These are phyloP conservation scores for Boloria euphrosyne DNA, from an alignment of 2,888 invertebrate genomes.

Conservation along the genomic window DNA sequence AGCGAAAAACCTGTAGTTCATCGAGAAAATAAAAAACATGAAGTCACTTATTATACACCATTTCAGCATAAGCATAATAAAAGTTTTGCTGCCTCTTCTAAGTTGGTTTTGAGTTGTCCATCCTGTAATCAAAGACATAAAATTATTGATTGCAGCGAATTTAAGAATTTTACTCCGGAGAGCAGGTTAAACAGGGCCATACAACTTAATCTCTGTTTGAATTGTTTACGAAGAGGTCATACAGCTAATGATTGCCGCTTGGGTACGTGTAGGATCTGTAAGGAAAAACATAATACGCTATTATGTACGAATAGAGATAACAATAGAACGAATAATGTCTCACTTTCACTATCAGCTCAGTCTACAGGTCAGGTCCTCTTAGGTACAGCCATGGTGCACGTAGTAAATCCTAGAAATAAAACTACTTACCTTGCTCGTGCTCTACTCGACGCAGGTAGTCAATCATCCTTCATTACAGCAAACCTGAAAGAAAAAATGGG, in stretches of 20 bases:
- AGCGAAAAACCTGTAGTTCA: neutral
- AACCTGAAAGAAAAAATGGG: no score
- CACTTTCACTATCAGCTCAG: no score
- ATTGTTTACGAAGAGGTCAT: neutral
- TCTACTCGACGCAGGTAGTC: no score
- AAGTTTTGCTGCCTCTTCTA: conserved; percentile 3
- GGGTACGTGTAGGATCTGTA: neutral
- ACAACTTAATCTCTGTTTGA: neutral
- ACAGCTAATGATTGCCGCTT: neutral
- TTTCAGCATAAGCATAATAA: no score
- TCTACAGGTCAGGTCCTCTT: no score
- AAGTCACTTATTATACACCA: no score
- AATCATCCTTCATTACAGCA: no score
- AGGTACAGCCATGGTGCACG: no score
- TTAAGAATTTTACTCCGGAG: neutral
- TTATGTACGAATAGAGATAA: no score
- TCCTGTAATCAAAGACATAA: neutral
- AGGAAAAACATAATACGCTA: neutral
- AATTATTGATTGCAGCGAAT: neutral
- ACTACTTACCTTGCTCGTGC: no score
- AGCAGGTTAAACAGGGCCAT: neutral
- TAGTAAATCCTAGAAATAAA: no score
- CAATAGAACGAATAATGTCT: no score
- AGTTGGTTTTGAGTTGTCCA: conserved; percentile 14
- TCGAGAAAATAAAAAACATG: neutral